Conservation (phyloP, 2,113 vertebrate genomes). For the Plecturocebus donacophilus region DNA sequence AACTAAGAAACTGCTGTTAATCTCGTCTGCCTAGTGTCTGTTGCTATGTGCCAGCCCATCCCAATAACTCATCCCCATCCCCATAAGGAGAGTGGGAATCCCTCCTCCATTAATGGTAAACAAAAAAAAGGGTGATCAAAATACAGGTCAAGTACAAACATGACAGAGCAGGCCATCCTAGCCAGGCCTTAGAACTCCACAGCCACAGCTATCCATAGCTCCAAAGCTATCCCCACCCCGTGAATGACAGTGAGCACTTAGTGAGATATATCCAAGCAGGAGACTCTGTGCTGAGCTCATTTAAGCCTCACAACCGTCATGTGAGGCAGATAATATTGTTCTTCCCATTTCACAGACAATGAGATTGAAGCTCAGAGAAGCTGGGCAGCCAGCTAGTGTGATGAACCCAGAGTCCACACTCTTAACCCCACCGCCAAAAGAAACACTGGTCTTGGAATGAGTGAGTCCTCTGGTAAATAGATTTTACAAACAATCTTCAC, state of each 20-base stretch:
- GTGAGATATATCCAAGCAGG: neutral
- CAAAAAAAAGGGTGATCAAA: neutral
- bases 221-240: neutral
- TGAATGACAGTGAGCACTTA: neutral
- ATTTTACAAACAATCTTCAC: neutral
- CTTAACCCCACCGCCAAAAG: neutral
- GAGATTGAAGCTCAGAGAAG: neutral
- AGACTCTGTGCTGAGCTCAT: neutral
- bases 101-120: neutral
- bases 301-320: neutral
- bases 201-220: neutral
- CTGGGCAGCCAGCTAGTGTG: neutral
- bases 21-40: neutral
- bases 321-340: neutral
- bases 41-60: neutral
- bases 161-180: neutral
- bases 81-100: neutral
- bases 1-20: neutral
- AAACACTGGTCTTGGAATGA: neutral
- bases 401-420: neutral
- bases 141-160: neutral
- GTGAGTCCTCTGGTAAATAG: neutral
- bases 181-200: neutral
- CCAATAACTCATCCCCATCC: neutral
- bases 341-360: neutral